Evolutionary conservation across 2,113 vertebrate genomes (phyloP), one percentile per base, ranked within the genome.

Genomic region (Philantomba maxwellii): DNA sequence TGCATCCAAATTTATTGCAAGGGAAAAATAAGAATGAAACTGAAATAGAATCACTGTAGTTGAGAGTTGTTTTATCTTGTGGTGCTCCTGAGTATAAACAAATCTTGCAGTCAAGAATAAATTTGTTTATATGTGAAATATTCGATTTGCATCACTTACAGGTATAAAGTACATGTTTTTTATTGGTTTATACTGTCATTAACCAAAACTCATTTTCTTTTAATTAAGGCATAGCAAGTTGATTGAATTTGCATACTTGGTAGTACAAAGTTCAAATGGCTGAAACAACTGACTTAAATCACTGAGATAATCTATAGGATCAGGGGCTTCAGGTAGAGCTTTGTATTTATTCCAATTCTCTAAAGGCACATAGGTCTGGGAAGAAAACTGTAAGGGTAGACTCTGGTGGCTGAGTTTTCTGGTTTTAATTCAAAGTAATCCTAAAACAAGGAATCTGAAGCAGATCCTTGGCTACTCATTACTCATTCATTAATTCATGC

Each of bases 181-280:
- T 36, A 30, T 45, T 87, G 49, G 45, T 89, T 96, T 86, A 86
- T 82, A 80, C 4, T 78, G 16, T 83, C 62, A 88, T 92, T 91
- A 95, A 62, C 85, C 80, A 66, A 94, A 92, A 83, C n/a, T 96
- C 36, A 73, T 95, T 93, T 95, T 94, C 58, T 88, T 97, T 95
- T 92, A 86, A 62, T 84, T 90, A 82, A 70, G n/a, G 10, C 62
- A 49, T 80, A 93, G 43, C 25, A 93, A 87, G 30, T 62, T 78
- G 55, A 94, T 95, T 93, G 28, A 75, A 80, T 94, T 91, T 93
- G 39, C 36, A 84, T 93, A 92, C 2, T 51, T 86, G 62, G 49
- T 91, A 91, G 26, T 53, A 91, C 58, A 75, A 49, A 92, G 77
- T 96, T 96, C 64, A 97, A 73, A 85, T 82, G 39, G 4, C 51